These are phyloP conservation scores for Teleogryllus oceanicus DNA, from an alignment of 2,888 invertebrate genomes.

Conservation along the genomic window DNA sequence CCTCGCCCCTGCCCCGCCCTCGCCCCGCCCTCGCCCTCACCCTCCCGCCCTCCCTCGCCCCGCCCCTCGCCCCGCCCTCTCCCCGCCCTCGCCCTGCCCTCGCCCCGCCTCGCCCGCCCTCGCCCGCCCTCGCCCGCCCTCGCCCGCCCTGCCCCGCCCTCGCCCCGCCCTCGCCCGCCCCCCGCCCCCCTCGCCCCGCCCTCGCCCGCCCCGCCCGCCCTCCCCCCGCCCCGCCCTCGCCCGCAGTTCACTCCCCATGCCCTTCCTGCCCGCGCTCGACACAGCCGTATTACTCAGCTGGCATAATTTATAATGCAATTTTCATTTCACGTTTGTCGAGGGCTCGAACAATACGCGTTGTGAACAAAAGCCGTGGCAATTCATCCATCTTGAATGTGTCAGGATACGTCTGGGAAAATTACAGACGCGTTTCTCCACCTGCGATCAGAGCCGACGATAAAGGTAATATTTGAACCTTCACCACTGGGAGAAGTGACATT, in stretches of 20 bases:
- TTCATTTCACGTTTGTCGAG: constrained; percentile 6
- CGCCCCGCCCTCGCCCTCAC: no score
- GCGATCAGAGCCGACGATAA: background rate
- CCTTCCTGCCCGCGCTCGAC: background rate
- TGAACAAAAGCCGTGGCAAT: background rate
- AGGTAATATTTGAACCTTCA: background rate
- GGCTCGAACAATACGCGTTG: background rate
- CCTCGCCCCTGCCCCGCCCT: no score
- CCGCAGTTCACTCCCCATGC: background rate
- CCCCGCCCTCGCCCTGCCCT: no score
- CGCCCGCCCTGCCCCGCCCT: no score
- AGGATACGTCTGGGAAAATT: background rate
- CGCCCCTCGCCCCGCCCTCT: no score
- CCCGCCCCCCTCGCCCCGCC: no score
- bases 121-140: no score
- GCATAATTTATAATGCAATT: constrained; percentile 18
- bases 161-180: no score
- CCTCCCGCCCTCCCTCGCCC: no score
- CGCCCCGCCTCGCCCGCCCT: no score
- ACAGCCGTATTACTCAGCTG: background rate
- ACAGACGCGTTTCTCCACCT: constrained; percentile 2
- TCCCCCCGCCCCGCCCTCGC: no score
- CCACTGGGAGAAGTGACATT: background rate
- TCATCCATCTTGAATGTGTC: constrained; percentile 18
- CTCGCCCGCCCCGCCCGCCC: no score